phyloP scores from a whole-genome alignment of 2,113 vertebrate species.

The Benitochromis conjunctus region DNA sequence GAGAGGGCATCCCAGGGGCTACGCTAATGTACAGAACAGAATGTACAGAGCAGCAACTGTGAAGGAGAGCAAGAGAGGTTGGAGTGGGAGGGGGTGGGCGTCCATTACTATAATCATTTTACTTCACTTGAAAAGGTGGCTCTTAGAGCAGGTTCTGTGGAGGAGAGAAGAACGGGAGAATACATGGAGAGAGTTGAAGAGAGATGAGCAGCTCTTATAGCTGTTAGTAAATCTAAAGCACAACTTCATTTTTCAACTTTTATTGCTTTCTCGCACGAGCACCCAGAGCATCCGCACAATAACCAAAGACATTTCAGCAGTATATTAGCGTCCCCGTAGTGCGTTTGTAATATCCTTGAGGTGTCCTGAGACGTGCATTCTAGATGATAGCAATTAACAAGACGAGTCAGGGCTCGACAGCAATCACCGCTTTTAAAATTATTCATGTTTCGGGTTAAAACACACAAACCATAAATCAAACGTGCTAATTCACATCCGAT shows the following conservation, averaged over 20 bases:
- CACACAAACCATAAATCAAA: neutral
- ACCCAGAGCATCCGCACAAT: conserved; percentile 38
- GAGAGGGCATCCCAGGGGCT: conserved; percentile 45
- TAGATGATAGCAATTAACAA: conserved; percentile 31
- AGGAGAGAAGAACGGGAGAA: neutral
- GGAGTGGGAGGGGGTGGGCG: neutral
- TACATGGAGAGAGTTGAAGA: neutral
- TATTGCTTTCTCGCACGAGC: conserved; percentile 45
- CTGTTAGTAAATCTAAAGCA: conserved; percentile 39
- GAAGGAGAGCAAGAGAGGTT: conserved; percentile 36
- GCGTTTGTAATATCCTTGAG: conserved; percentile 31
- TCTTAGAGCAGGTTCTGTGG: conserved; percentile 10
- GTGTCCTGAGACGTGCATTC: conserved; percentile 21
- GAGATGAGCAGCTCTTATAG: conserved; percentile 18
- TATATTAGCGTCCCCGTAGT: conserved; percentile 13
- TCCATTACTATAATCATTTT: conserved; percentile 69
- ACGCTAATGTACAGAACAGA: conserved; percentile 59
- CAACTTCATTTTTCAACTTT: conserved; percentile 53
- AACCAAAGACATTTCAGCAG: conserved; percentile 30
- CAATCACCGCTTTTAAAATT: conserved; percentile 15
- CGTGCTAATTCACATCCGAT: neutral
- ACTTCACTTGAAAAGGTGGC: conserved; percentile 49
- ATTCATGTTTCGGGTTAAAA: conserved; percentile 11
- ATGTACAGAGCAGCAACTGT: conserved; percentile 39
- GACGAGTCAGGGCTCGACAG: conserved; percentile 2